Base-by-base conservation (phyloP, 92 coral and sea anemone species). In the Umimayanthus chanpuru region DNA sequence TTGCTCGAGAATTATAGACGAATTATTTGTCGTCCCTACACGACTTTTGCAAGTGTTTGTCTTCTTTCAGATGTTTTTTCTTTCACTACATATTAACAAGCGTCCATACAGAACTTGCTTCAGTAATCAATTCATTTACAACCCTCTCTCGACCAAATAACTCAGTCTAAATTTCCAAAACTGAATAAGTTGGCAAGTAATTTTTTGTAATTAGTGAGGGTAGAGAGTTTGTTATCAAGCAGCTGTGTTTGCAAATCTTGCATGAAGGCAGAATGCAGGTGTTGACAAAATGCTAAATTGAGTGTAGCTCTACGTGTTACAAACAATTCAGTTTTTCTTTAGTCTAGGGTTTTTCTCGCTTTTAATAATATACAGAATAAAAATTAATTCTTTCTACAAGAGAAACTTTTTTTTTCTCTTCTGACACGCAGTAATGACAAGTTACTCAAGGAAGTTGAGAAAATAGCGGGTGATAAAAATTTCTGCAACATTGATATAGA, bases 191-290 rank as follows among this genome's bases (percentile, higher is more conserved):
- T 38, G 16, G 49, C 5, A 55, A 0, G 18, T 81, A 53, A 70
- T 70, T 83, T 29, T 5, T 15, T 18, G 77, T 70, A 83, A 83
- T 83, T 70, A 83, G 65, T 83, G 78, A 26, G 78, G 78, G 65
- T 68, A 36, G 25, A 47, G 44, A 82, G 65, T 70, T 70, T 28
- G 78, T 68, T 71, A 25, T 3, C 30, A 47, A 6, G 77, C 86
- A 82, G 86, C 87, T 83, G 87, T 83, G 47, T 47, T 66, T 23
- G 28, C 28, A 14, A 28, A 36, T 67, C 23, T 68, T 29, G 18
- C n/a, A 25, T 72, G 10, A 26, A 39, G 30, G 23, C 10, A 8
- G 61, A 68, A 43, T 7, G 78, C 78, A 28, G 47, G 67, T 40
- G 53, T 28, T 41, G 71, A 81, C 85, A 81, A 61, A 61, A 56